A percentile compares a stretch with the other conserved stretches of the same genome.
phyloP scores from a whole-genome alignment of 2,888 invertebrate genomes.

The Drosophila nr. fundita region DNA sequence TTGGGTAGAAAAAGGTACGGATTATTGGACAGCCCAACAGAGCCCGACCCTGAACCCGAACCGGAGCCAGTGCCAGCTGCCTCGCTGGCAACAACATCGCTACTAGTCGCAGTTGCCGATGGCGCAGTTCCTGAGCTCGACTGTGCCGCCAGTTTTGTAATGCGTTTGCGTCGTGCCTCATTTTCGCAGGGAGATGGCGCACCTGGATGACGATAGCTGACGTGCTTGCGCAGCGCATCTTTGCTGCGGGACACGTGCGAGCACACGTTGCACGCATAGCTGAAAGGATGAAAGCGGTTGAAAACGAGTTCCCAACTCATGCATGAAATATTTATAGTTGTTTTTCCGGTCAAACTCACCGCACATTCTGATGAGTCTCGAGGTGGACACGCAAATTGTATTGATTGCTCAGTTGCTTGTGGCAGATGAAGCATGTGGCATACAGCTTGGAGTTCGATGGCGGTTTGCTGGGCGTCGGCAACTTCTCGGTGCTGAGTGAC shows the following conservation, averaged over 20 bases:
- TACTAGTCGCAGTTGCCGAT: constrained; percentile 59
- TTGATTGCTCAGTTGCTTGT: constrained; percentile 95
- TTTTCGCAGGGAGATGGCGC: constrained; percentile 85
- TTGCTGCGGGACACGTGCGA: constrained; percentile 94
- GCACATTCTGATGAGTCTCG: constrained; percentile 95
- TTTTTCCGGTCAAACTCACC: constrained; percentile 69
- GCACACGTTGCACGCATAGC: constrained; percentile 94
- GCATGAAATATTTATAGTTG: background rate
- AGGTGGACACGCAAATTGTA: constrained; percentile 95
- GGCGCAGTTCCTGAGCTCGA: constrained; percentile 45
- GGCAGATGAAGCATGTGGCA: constrained; percentile 92
- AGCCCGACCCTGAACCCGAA: constrained; percentile 5
- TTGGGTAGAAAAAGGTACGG: constrained; percentile 84
- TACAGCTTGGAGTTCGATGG: constrained; percentile 86
- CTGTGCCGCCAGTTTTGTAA: constrained; percentile 77
- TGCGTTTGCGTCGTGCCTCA: constrained; percentile 84
- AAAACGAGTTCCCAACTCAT: background rate
- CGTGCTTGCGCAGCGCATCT: constrained; percentile 94
- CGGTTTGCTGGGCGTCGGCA: constrained; percentile 73
- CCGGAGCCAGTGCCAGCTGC: background rate
- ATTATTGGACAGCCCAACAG: constrained; percentile 51
- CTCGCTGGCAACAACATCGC: constrained; percentile 45
- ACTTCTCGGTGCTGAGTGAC: constrained; percentile 61
- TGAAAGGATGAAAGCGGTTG: constrained; percentile 36
- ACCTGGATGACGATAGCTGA: constrained; percentile 93